Conservation (phyloP, 2,797 vertebrate genomes). For the Myotis pilosus region DNA sequence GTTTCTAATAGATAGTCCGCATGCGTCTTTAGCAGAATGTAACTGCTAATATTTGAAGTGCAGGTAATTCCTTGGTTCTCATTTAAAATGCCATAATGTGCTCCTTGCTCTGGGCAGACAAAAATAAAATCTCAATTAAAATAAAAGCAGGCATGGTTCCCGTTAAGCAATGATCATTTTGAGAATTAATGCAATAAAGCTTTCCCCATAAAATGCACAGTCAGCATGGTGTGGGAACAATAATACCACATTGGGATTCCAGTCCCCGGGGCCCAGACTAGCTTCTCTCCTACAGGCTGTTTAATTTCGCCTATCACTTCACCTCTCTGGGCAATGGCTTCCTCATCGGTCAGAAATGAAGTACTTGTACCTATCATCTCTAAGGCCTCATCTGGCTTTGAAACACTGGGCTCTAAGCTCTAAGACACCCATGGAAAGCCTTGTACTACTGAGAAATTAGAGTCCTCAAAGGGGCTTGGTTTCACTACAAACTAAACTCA, state of each 20-base stretch:
- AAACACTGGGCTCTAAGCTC: background rate
- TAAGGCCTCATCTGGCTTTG: background rate
- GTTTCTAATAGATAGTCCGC: slow-evolving; percentile 63
- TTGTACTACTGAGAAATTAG: background rate
- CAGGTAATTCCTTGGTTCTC: slow-evolving; percentile 74
- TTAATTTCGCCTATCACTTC: background rate
- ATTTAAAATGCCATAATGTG: slow-evolving; percentile 71
- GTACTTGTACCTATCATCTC: background rate
- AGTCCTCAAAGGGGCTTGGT: background rate
- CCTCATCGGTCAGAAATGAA: background rate
- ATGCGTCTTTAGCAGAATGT: slow-evolving; percentile 47
- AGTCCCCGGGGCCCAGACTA: background rate
- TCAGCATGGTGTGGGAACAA: background rate
- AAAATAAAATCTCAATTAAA: slow-evolving; percentile 80
- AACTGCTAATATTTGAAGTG: slow-evolving; percentile 77
- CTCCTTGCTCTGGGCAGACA: slow-evolving; percentile 70
- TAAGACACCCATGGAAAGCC: background rate
- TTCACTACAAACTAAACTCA: background rate
- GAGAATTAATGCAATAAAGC: slow-evolving; percentile 75
- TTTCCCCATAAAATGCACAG: slow-evolving; percentile 48
- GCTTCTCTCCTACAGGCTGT: background rate
- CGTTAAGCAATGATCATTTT: slow-evolving; percentile 77
- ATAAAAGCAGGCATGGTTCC: slow-evolving; percentile 72
- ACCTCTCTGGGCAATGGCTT: background rate
- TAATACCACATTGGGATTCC: background rate